Evolutionary conservation across 2,113 vertebrate species (phyloP).

Genomic region (Xenus cinereus): DNA sequence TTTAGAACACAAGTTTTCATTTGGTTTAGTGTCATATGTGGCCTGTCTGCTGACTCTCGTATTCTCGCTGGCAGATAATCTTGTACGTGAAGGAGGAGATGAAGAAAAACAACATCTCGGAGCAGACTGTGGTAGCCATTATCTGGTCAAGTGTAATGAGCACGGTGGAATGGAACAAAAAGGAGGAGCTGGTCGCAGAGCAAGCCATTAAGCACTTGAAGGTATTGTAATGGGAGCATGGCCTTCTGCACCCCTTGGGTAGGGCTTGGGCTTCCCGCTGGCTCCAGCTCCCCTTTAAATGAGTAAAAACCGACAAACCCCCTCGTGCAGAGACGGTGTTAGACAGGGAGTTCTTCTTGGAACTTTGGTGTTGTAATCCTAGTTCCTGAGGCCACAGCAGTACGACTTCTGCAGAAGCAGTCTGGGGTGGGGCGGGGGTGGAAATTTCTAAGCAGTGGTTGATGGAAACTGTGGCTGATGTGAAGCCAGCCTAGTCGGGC

Average conservation of each 20-base stretch:
- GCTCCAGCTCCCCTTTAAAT: neutral
- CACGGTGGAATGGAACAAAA: constrained; percentile 98
- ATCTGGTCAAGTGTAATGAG: constrained; percentile 98
- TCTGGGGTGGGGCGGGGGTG: neutral
- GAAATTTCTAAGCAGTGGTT: neutral
- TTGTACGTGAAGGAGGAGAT: constrained; percentile 93
- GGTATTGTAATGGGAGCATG: constrained; percentile 65
- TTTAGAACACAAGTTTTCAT: neutral
- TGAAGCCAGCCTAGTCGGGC: neutral
- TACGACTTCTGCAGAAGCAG: neutral
- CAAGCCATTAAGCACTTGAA: constrained; percentile 99
- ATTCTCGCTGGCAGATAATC: constrained; percentile 82
- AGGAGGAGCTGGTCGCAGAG: constrained; percentile 98
- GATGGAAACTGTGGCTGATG: neutral
- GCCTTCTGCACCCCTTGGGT: neutral
- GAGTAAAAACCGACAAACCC: neutral
- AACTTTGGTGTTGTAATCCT: no score
- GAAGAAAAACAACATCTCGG: constrained; percentile 94
- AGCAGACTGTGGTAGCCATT: constrained; percentile 91
- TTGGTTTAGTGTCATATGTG: neutral
- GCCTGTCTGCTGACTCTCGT: neutral
- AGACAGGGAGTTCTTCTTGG: neutral
- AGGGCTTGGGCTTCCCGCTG: neutral
- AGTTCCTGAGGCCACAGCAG: neutral
- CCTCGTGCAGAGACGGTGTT: neutral